Percentiles rank a stretch among this genome's conserved stretches.
phyloP scores from a whole-genome alignment of 1,140 invertebrate species.

The Bombus confusus region DNA sequence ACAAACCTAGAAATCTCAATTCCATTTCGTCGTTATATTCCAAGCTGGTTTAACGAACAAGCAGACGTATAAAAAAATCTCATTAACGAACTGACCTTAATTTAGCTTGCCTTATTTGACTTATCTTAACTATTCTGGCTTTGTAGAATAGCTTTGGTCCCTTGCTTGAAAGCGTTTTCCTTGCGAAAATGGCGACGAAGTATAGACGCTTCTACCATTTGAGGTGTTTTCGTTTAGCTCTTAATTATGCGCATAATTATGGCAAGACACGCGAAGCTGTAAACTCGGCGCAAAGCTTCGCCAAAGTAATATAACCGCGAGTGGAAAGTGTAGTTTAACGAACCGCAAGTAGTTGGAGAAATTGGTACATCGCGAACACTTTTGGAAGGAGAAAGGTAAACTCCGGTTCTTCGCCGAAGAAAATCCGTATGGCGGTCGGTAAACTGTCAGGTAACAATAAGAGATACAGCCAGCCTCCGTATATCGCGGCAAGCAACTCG shows the following conservation, averaged over 20 bases:
- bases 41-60: neutral
- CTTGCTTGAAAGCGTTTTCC: neutral
- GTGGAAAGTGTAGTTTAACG: neutral
- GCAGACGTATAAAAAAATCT: neutral
- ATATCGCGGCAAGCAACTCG: neutral
- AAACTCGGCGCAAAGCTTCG: neutral
- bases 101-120: neutral
- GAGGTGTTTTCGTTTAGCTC: neutral
- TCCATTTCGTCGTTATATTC: neutral
- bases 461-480: neutral
- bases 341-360: neutral
- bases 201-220: neutral
- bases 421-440: neutral
- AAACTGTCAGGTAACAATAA: constrained; percentile 9
- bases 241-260: constrained; percentile 3
- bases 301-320: neutral
- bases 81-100: neutral
- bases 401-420: neutral
- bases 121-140: neutral
- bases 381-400: neutral
- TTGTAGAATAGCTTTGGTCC: neutral
- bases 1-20: neutral
- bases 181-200: neutral
- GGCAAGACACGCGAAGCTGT: neutral
- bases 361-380: neutral